These are phyloP conservation scores for Rosalia funebris DNA, from an alignment of 2,888 invertebrate species.

Conservation along the genomic window DNA sequence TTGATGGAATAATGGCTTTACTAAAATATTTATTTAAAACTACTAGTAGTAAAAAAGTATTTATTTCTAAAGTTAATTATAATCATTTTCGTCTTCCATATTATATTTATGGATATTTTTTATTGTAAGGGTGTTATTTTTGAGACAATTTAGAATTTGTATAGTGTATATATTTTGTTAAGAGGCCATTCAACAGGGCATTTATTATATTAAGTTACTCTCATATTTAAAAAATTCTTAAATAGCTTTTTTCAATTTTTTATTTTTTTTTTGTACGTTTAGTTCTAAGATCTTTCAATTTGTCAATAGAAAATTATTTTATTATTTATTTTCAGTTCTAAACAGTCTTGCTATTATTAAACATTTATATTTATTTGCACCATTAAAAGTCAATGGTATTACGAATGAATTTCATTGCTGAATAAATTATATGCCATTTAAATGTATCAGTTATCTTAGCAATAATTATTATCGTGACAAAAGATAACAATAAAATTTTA, in stretches of 20 bases:
- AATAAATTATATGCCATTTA: no score
- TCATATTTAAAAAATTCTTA: conserved; percentile 27
- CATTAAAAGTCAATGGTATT: neutral
- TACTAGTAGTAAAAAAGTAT: conserved; percentile 12
- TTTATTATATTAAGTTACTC: conserved; percentile 36
- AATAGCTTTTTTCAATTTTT: conserved; percentile 24
- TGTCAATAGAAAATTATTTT: conserved; percentile 1
- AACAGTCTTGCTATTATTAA: no score
- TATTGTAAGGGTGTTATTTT: conserved; percentile 38
- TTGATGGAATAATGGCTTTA: conserved; percentile 22
- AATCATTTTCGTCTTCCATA: conserved; percentile 27
- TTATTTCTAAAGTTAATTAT: neutral
- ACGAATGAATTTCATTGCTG: no score
- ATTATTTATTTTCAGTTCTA: conserved; percentile 13
- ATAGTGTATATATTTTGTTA: conserved; percentile 33
- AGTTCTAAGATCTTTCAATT: conserved; percentile 8
- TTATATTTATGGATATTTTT: conserved; percentile 19
- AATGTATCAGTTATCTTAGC: no score
- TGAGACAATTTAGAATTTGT: conserved; percentile 15
- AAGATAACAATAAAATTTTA: no score
- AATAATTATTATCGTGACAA: no score
- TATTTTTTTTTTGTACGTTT: conserved; percentile 33
- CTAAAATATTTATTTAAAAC: conserved; percentile 16
- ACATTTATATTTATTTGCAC: neutral
- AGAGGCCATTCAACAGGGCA: conserved; percentile 43